Evolutionary conservation across 2,113 vertebrate species (phyloP).

Genomic region (Bubalus kerabau): DNA sequence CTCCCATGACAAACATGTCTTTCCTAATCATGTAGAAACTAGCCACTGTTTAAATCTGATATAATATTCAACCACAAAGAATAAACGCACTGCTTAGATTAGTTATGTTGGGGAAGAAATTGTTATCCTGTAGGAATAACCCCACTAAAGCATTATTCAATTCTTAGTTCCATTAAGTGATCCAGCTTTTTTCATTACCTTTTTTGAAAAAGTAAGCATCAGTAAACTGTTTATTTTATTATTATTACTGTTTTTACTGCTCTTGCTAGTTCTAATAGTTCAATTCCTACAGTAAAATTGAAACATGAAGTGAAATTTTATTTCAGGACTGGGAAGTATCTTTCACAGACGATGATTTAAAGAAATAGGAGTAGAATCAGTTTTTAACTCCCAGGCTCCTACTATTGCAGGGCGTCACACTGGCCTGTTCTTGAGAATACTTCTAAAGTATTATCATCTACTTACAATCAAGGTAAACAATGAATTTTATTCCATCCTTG

Average conservation of each 20-base stretch:
- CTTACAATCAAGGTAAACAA: neutral
- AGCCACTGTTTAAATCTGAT: conserved; percentile 36
- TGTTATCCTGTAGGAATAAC: conserved; percentile 50
- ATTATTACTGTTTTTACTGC: neutral
- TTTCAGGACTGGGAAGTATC: neutral
- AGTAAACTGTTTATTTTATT: conserved; percentile 40
- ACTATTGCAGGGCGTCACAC: neutral
- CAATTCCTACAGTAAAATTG: neutral
- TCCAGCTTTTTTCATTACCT: conserved; percentile 22
- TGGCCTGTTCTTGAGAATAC: neutral
- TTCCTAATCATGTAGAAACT: conserved; percentile 76
- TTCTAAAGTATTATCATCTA: neutral
- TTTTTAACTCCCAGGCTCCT: neutral
- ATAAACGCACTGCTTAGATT: conserved; percentile 48
- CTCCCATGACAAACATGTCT: conserved; percentile 88
- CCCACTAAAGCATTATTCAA: conserved; percentile 69
- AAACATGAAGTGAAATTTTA: neutral
- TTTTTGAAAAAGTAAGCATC: conserved; percentile 35
- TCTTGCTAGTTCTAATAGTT: conserved; percentile 5
- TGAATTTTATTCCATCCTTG: neutral
- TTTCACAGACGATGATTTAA: neutral
- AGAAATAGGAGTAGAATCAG: neutral
- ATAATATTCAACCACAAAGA: neutral
- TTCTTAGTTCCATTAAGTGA: conserved; percentile 65
- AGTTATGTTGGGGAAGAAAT: conserved; percentile 41